Evolutionary conservation across 2,113 vertebrate species (phyloP), one percentile per base, ranked within the genome.

Genomic region (Pachyramphus minor): DNA sequence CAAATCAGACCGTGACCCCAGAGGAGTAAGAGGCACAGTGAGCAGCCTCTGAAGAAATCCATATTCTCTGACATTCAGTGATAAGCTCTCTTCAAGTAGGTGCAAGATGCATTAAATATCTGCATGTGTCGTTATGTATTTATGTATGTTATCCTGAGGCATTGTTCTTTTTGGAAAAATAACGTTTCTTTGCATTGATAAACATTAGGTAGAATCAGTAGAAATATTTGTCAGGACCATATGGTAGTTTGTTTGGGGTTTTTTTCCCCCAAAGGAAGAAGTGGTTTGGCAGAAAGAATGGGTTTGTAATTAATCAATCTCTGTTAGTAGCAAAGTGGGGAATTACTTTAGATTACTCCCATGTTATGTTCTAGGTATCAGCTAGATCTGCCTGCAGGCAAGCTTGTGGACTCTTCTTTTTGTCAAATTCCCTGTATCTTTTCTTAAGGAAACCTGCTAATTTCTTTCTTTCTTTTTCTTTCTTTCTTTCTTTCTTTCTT

Each of bases 181-280:
- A 83, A 59, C 45, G 84, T 91, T 96, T 88, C 49, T 96, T 95
- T 89, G 67, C 82, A 95, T 69, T 93, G 55, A 64, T 68, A 94
- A 97, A 96, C 55, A 68, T 56, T 56, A 92, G 67, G 37, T 86
- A 76, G 77, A 96, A 93, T 83, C 28, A 75, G 53, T 50, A 95
- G 85, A 95, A 95, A 96, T 93, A 94, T 89, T 58, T 92, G 30
- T 88, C 71, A 72, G 72, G 49, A 79, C 33, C 49, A 56, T 93
- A 60, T 72, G 71, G 68, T 73, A 39, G 24, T 60, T 44, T 84
- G 49, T 35, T 45, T 56, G 64, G 12, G 3, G 0, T 27, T 67
- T 89, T 72, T n/a, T 83, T 6, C 7, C 35, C 12, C 25, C 20
- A 87, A 74, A 74, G 68, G 80, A 73, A 27, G 7, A 87, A 73